Base-by-base conservation (phyloP, 2,113 vertebrate genomes). In the Cyphomyrus plagiostoma region DNA sequence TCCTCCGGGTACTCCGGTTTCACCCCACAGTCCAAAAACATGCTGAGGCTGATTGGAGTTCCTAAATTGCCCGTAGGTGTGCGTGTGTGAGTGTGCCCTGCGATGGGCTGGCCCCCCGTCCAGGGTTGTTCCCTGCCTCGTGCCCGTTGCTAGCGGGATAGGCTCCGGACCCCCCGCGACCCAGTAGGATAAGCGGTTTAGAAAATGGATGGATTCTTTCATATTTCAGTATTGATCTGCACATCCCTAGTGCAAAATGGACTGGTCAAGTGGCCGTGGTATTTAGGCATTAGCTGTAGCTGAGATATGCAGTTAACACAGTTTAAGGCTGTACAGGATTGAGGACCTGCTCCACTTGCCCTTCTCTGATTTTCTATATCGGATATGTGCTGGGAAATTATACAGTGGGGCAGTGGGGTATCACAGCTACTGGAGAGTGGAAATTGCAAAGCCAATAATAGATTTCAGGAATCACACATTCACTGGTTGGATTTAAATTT, bases 401-500 rank as follows among this genome's bases (percentile, higher is more conserved):
- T 80, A 42, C 35, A 80, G 74, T 80, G 35, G 74, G 74, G 74
- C 74, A 80, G 30, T 80, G 74, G 74, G 74, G 74, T 42, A 80
- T 80, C 74, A 80, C 74, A 42, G 74, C 74, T 80, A 80, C 35
- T 80, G 74, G 13, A 80, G 74, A 42, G 74, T 42, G 74, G 74
- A 80, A 80, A 80, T 80, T 80, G 74, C 74, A 80, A 80, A 42
- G 35, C 74, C 74, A 80, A 42, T 80, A 80, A 80, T 35, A 80
- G 74, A 80, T 80, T 15, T 80, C 35, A 42, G 74, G 74, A 80
- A 80, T 80, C 74, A 42, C 35, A 80, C 74, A 42, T 77, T 39
- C 70, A 17, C 70, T 19, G 74, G 74, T 8, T 42, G 35, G 74
- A 13, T 8, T 80, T 80, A 7, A 9, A 2, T 23, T 1, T 2